These are phyloP conservation scores for Conchocele bisecta DNA, from an alignment of 2,888 invertebrate species.

Conservation along the genomic window DNA sequence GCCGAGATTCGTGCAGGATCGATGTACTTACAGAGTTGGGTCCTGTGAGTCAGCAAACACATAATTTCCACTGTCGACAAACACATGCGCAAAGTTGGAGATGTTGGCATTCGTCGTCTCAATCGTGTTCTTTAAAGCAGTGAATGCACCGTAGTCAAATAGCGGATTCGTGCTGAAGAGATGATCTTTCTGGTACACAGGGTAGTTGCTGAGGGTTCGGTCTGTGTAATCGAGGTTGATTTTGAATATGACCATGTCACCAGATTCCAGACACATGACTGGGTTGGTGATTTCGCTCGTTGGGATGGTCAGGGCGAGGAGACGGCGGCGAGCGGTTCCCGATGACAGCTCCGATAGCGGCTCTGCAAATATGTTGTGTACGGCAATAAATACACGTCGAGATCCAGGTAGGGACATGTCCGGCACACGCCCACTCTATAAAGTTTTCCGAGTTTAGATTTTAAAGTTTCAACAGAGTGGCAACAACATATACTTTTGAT, in stretches of 20 bases:
- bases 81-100: constrained; percentile 77
- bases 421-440: no score
- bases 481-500: no score
- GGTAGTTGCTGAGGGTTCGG: constrained; percentile 76
- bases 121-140: constrained; percentile 73
- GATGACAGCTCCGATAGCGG: constrained; percentile 43
- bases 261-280: constrained; percentile 76
- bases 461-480: no score
- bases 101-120: constrained; percentile 77
- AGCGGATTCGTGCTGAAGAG: constrained; percentile 78
- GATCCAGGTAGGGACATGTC: no score
- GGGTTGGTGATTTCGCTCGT: constrained; percentile 76
- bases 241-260: constrained; percentile 79
- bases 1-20: background rate
- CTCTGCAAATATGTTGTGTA: constrained; percentile 30
- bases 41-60: constrained; percentile 79
- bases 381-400: no score
- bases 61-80: constrained; percentile 78
- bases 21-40: constrained; percentile 60
- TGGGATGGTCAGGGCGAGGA: constrained; percentile 67
- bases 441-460: no score
- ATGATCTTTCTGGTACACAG: constrained; percentile 78
- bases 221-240: constrained; percentile 73
- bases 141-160: constrained; percentile 81
- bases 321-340: constrained; percentile 67